Evolutionary conservation across 2,888 invertebrate species (phyloP), one percentile per base, ranked within the genome.

Genomic region (Drosophila monieri): DNA sequence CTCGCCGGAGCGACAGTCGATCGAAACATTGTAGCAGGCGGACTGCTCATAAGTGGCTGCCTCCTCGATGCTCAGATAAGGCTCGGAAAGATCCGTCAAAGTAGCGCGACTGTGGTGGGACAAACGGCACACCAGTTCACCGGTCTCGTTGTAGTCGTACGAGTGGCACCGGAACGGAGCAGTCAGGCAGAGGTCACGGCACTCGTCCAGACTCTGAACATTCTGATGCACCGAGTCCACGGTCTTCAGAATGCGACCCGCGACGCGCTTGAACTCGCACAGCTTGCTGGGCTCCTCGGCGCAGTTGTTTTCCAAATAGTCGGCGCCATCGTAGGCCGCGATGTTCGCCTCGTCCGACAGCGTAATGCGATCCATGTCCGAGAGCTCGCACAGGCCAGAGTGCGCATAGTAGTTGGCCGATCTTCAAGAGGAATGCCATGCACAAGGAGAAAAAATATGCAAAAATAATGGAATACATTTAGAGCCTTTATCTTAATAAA

Each of bases 191-290:
- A 97, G 93, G 90, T 97, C 97, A 67, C 97, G 94, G 91, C 97
- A 97, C 92, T 97, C 97, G 87, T 97, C 97, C 70, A 96, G 93
- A 23, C 95, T 96, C 77, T 95, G 95, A 39, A 97, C 96, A 89
- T 97, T 97, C 92, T 97, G 96, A 91, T 97, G 97, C 37, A 98
- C 97, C 5, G 97, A 97, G 90, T 98, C 97, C 55, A 98, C 98
- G 1, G 98, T 98, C 92, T 98, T 98, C 77, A 98, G 92, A 85
- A 98, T 97, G 88, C 96, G 95, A 21, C 97, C 97, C 56, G 94
- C 94, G 91, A 97, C 94, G 90, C 97, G 96, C 92, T 97, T 97
- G 93, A 98, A 98, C 92, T 98, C 97, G 92, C 98, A 98, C 74
- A 98, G 93, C 91, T 97, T 97, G 53, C 97, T 96, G 15, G 97